Base-by-base conservation (phyloP, 2,888 invertebrate species). In the Meliscaeva auricollis region DNA sequence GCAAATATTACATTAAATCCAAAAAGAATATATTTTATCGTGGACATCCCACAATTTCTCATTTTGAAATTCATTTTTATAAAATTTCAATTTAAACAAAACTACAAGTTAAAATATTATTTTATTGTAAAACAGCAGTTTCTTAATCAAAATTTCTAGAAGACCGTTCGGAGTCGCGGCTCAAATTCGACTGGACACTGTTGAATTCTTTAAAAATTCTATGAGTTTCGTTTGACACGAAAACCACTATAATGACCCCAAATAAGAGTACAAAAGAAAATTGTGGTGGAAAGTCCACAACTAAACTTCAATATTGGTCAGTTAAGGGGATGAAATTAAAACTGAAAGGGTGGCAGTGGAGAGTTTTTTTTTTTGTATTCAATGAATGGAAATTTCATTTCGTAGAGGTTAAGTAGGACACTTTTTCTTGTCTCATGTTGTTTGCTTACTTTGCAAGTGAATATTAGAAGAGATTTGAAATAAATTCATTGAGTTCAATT, bases 1-100 rank as follows among this genome's bases (percentile, higher is more conserved):
- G 94, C 94, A 92, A 95, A 94, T 32, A 94, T 91, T 46, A 94
- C 91, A 91, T 95, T 95, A 90, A 95, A 94, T 88, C 93, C 91
- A 89, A 94, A 94, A 56, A 95, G 90, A 52, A 94, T 90, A 88
- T 94, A 94, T 91, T 95, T 95, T 74, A 94, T 93, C 60, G 93
- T 89, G 88, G 91, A 93, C 93, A 94, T 93, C 75, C 94, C 94
- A 81, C 93, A 93, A 73, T 90, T 88, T 76, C 90, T 89, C 90
- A 91, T 91, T 88, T 88, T 88, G 83, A 90, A 89, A 87, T 88
- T 87, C 89, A 90, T 89, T 89, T 78, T 5, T 17, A n/a, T n/a
- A 38, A 7, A 1, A 35, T 26, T 50, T 52, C 50, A 17, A 26
- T 41, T 32, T 22, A 13, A 52, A 54, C 52, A 41, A 15, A 69